Base-by-base conservation (phyloP, 2,113 vertebrate genomes). In the Aegotheles bennettii region DNA sequence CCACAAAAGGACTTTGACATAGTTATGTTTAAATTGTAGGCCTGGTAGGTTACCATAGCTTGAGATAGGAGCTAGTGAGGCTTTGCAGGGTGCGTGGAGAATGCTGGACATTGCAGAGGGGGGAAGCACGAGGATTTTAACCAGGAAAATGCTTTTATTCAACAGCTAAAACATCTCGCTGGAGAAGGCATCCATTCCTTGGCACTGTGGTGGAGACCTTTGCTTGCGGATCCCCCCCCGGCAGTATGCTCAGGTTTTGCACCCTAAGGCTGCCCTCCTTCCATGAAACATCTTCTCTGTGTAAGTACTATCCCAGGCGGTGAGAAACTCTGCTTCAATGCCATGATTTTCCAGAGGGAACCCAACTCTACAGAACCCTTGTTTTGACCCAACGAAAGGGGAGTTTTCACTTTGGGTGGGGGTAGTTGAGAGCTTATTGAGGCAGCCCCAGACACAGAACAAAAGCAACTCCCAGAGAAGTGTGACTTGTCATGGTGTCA, bases 241-340 rank as follows among this genome's bases (percentile, higher is more conserved):
- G 40, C 16, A 47, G 47, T 35, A 45, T 16, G 3, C 19, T 87
- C 1, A 1, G 28, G 17, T 64, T 36, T 80, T 1, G 0, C 1
- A 1, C 42, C 63, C 35, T 10, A 21, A 1, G 36, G 0, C 33
- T 0, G 0, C 19, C 14, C 60, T 13, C 18, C 6, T 19, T 63
- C 51, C 5, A 0, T 8, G 36, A 50, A 81, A 17, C 54, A 15
- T 3, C 26, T 64, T 63, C 6, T 0, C 1, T 3, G 8, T 9
- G 38, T 64, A 19, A 93, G 56, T 21, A 6, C 9, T 31, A 16
- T 2, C 18, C 48, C 11, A 24, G 23, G 23, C 1, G 3, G 10
- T 7, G 19, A 25, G 6, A 63, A 82, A 29, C 8, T 5, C 1
- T 5, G 8, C 20, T 75, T 54, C n/a, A 10, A 0, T 3, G 3